These are phyloP conservation scores for Mobula birostris DNA, from an alignment of 2,113 vertebrate species.

Conservation along the genomic window DNA sequence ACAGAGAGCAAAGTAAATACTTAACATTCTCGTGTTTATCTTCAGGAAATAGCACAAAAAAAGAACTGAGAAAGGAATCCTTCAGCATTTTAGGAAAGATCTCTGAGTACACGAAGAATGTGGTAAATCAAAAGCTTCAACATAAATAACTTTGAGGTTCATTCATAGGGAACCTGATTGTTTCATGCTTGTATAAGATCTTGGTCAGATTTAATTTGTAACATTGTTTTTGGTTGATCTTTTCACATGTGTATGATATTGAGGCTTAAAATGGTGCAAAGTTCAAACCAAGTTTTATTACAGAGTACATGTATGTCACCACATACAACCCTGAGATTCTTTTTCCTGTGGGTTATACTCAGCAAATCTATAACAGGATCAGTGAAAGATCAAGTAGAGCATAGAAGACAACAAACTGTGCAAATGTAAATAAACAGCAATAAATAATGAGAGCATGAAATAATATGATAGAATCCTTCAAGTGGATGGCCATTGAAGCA, in stretches of 20 bases:
- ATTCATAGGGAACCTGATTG: background rate
- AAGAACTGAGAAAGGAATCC: background rate
- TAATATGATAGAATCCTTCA: too few relatives aligned
- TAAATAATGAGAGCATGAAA: too few relatives aligned
- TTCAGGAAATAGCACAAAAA: background rate
- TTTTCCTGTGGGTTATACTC: too few relatives aligned
- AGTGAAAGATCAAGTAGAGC: too few relatives aligned
- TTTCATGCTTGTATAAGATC: background rate
- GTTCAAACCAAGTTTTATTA: background rate
- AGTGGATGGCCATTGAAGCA: too few relatives aligned
- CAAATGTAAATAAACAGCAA: too few relatives aligned
- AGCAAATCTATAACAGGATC: too few relatives aligned
- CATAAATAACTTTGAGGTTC: background rate
- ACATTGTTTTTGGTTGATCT: background rate
- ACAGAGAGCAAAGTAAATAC: background rate
- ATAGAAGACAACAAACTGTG: too few relatives aligned
- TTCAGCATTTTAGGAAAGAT: background rate
- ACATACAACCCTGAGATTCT: too few relatives aligned
- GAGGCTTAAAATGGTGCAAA: background rate
- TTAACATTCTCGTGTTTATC: background rate
- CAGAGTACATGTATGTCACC: too few relatives aligned
- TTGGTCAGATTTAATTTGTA: background rate
- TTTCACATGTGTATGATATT: background rate
- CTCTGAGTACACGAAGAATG: background rate
- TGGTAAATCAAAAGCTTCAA: background rate